phyloP scores from a whole-genome alignment of 2,888 invertebrate species.

The Stenolophus ochropezus region DNA sequence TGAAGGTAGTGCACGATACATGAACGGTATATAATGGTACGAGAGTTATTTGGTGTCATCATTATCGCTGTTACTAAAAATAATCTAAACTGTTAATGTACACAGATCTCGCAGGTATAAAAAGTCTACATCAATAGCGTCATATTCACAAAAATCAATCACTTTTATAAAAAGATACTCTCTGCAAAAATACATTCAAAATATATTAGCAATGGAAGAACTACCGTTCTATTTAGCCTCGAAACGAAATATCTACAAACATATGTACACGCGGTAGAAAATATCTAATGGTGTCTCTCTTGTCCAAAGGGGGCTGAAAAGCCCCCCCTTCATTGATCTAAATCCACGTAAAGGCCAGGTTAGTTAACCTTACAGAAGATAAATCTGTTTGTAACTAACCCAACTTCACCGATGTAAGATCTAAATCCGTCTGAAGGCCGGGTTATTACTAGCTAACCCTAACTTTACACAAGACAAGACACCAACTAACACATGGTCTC shows the following conservation, averaged over 20 bases:
- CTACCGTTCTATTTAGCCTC: conserved; percentile 39
- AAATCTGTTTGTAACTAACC: no score
- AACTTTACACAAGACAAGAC: background rate
- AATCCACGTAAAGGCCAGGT: no score
- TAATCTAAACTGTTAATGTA: conserved; percentile 24
- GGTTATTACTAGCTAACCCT: no score
- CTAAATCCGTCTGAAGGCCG: no score
- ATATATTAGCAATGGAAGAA: conserved; percentile 54
- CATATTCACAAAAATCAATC: conserved; percentile 55
- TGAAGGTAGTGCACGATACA: background rate
- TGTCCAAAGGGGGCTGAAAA: no score
- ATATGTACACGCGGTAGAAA: conserved; percentile 37
- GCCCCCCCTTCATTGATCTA: no score
- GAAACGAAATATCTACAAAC: conserved; percentile 35
- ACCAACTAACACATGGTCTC: conserved; percentile 53
- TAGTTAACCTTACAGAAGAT: no score
- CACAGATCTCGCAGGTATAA: conserved; percentile 52
- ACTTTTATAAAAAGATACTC: conserved; percentile 52
- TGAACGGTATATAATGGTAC: conserved; percentile 1
- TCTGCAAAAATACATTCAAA: conserved; percentile 49
- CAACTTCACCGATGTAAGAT: no score
- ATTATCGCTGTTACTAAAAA: conserved; percentile 48
- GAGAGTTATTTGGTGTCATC: conserved; percentile 56
- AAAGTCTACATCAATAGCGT: conserved; percentile 52
- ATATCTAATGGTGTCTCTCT: background rate